Base-by-base conservation (phyloP, 2,888 invertebrate species). In the Drosophila colorata region DNA sequence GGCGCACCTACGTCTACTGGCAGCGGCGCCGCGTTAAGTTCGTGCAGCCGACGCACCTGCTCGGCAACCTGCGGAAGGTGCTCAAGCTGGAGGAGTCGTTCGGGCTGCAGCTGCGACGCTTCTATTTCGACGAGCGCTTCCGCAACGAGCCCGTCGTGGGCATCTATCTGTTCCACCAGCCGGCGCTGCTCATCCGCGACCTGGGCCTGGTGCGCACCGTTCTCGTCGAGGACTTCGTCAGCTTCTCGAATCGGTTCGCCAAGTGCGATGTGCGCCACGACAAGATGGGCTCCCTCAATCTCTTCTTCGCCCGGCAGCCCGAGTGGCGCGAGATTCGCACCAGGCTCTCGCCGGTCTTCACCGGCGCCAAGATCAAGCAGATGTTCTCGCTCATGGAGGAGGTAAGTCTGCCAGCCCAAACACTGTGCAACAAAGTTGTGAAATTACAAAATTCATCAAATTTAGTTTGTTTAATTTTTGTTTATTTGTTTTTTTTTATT, bases 81-180 rank as follows among this genome's bases (percentile, higher is more conserved):
- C 25, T 93, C 0, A 68, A 90, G 4, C 74, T 90, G 58, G 90
- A 88, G 66, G 90, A 88, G 55, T 87, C 91, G 13, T 82, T 91
- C 8, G 90, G 91, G 0, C 71, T 91, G 38, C 91, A 91, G 41
- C 64, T 93, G 49, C 89, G 89, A 2, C 88, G 91, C 9, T 73
- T 92, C 7, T 93, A 93, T 68, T 84, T 91, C 23, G 78, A 91
- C 51, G 72, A 88, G 38, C 55, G 72, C 3, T 75, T 84, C 60
- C 43, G 78, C 80, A 58, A 90, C 71, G 74, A 83, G 74, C 80
- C 92, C 52, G 58, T 93, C 56, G 84, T 90, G 74, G 89, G 93
- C 84, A 74, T 93, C 74, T 84, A 91, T 88, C 89, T 93, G n/a
- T 92, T 93, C 63, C 92, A 93, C 72, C 92, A 92, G 58, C 93